Conservation (phyloP, 2,113 vertebrate genomes). For the Otolemur garnettii region DNA sequence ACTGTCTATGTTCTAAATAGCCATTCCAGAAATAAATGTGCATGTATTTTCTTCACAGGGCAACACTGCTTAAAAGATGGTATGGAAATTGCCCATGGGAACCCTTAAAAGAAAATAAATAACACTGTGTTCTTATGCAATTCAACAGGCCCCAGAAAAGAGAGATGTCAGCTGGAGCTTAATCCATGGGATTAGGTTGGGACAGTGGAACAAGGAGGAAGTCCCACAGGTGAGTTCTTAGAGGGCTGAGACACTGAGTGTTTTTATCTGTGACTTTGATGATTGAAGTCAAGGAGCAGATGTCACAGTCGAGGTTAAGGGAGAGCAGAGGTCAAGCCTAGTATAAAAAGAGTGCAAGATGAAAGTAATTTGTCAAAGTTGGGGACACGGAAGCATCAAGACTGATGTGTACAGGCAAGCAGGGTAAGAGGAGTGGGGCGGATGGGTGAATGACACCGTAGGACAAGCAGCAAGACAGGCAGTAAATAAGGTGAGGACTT, state of each 20-base stretch:
- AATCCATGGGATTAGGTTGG: not conserved
- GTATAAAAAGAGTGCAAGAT: not conserved
- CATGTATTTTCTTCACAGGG: not conserved
- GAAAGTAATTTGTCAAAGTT: not conserved
- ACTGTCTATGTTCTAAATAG: not conserved
- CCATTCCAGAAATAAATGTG: conserved; percentile 7
- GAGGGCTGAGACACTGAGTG: not conserved
- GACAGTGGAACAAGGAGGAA: not conserved
- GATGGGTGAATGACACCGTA: not conserved
- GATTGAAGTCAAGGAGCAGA: not conserved
- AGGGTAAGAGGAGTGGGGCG: not conserved
- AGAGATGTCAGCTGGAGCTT: not conserved
- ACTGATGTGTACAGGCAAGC: not conserved
- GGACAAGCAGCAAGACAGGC: not conserved
- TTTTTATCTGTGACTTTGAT: not conserved
- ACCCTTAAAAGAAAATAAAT: conserved; percentile 10
- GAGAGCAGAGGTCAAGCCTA: not conserved
- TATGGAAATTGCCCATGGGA: not conserved
- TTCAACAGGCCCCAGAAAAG: not conserved
- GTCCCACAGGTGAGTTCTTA: not conserved
- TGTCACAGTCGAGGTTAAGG: not conserved
- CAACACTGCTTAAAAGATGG: not conserved
- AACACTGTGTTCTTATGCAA: not conserved
- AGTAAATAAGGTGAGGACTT: not conserved
- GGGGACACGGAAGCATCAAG: not conserved